A percentile compares a stretch with the other conserved stretches of the same genome.
Evolutionary conservation across 2,797 vertebrate species (phyloP).

Genomic region (Micromesistius poutassou): DNA sequence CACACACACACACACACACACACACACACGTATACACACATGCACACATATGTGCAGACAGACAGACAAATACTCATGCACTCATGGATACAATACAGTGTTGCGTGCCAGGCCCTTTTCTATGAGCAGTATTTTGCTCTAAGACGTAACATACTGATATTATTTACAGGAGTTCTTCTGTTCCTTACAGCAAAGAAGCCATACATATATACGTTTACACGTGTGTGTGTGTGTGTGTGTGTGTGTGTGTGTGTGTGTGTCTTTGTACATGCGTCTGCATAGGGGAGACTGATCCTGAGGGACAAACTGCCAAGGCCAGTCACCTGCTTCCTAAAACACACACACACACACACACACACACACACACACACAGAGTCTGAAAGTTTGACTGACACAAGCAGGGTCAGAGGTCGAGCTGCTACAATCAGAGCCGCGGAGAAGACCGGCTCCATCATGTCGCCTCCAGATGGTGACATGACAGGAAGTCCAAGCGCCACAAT

Average conservation of each 20-base stretch:
- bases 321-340: constrained; percentile 45
- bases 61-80: not conserved
- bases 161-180: too few relatives aligned
- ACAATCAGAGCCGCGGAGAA: constrained; percentile 43
- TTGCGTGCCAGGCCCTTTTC: too few relatives aligned
- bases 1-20: not conserved
- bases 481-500: not conserved
- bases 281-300: constrained; percentile 65
- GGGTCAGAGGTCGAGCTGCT: constrained; percentile 67
- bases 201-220: too few relatives aligned
- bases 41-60: not conserved
- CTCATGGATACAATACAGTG: not conserved
- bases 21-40: not conserved
- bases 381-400: constrained; percentile 64
- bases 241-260: constrained; percentile 26
- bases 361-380: constrained; percentile 36
- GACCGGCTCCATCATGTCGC: not conserved
- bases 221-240: constrained; percentile 25
- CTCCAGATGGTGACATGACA: not conserved
- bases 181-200: too few relatives aligned
- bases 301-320: constrained; percentile 71
- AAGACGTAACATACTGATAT: too few relatives aligned
- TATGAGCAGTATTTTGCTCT: too few relatives aligned
- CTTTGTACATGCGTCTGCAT: constrained; percentile 25
- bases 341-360: constrained; percentile 28